A percentile compares a stretch with the other conserved stretches of the same genome.
These are phyloP conservation scores for Epinephelus lanceolatus DNA, from an alignment of 2,113 vertebrate genomes.

Conservation along the genomic window DNA sequence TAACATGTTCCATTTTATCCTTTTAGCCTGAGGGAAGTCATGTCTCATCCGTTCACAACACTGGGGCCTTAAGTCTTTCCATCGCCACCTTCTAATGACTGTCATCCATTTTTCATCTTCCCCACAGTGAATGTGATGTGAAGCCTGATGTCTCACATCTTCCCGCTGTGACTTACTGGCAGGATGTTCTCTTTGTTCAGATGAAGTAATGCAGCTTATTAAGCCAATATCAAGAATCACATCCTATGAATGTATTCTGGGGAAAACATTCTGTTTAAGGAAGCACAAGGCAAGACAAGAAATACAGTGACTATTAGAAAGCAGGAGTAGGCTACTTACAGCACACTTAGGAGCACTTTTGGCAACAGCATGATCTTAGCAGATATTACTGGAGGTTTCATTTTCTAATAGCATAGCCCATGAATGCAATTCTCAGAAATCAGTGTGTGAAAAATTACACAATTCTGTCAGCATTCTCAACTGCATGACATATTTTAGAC, in stretches of 20 bases:
- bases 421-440: too few relatives aligned
- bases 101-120: not conserved
- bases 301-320: not conserved
- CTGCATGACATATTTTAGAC: too few relatives aligned
- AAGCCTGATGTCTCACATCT: conserved; percentile 1
- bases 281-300: not conserved
- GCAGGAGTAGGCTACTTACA: not conserved
- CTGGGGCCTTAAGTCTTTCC: not conserved
- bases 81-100: conserved; percentile 3
- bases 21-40: not conserved
- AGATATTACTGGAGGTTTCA: not conserved
- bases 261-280: not conserved
- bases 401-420: too few relatives aligned
- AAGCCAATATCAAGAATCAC: not conserved
- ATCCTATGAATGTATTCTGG: not conserved
- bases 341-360: not conserved
- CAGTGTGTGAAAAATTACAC: too few relatives aligned
- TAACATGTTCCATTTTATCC: not conserved
- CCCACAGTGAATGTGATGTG: conserved; percentile 2
- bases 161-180: not conserved
- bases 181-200: conserved; percentile 16
- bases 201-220: conserved; percentile 8
- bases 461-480: too few relatives aligned
- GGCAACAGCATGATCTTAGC: not conserved
- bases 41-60: not conserved